These are phyloP conservation scores for Ophonus ardosiacus DNA, from an alignment of 2,888 invertebrate species.

Conservation along the genomic window DNA sequence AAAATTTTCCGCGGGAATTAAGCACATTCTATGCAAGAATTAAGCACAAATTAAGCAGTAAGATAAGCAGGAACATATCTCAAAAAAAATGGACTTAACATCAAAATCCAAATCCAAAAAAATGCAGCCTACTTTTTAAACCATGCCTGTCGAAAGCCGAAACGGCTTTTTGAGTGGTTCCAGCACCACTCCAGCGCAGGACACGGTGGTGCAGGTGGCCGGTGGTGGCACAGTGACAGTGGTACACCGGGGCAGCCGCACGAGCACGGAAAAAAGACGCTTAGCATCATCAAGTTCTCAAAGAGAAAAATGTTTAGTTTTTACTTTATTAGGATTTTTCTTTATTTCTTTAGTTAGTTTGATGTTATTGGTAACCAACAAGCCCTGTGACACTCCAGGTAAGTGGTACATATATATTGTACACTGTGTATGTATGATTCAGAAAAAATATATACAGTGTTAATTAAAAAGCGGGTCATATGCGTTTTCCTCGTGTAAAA, in stretches of 20 bases:
- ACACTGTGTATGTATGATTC: background rate
- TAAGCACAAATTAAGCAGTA: no score
- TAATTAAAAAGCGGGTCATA: no score
- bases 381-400: background rate
- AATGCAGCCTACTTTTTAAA: background rate
- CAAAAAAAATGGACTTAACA: no score
- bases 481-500: no score
- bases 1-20: no score
- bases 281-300: background rate
- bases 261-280: conserved; percentile 23
- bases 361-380: conserved; percentile 54
- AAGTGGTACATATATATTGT: background rate
- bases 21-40: no score
- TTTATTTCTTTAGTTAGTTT: conserved; percentile 51
- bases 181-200: background rate
- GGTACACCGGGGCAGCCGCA: conserved; percentile 15
- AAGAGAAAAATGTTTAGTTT: conserved; percentile 44
- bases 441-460: background rate
- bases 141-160: background rate
- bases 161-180: conserved; percentile 6
- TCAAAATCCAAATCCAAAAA: background rate
- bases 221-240: conserved; percentile 17
- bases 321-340: conserved; percentile 40
- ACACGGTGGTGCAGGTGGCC: conserved; percentile 46
- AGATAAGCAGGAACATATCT: no score